Evolutionary conservation across 2,888 invertebrate species (phyloP).

Genomic region (Andrena praecox): DNA sequence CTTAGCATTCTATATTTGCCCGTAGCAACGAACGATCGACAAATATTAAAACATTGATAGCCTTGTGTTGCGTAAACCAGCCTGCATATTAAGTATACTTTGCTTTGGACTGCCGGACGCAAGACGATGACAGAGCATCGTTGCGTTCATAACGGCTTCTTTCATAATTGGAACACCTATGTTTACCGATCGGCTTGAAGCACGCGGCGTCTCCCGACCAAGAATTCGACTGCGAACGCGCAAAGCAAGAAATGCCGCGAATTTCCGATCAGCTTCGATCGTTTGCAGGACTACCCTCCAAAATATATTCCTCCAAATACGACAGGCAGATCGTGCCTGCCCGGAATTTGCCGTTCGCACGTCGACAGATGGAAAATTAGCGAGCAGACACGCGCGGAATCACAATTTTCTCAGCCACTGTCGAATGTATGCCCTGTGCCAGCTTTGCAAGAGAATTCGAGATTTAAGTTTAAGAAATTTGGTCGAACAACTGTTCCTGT

Average conservation of each 20-base stretch:
- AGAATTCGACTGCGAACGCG: slow-evolving; percentile 17
- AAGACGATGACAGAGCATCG: slow-evolving; percentile 36
- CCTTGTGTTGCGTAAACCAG: slow-evolving; percentile 30
- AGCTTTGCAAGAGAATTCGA: background rate
- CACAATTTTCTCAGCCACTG: slow-evolving; percentile 17
- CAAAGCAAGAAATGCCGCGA: background rate
- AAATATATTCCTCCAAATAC: slow-evolving; percentile 2
- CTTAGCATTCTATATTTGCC: slow-evolving; percentile 14
- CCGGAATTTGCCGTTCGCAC: slow-evolving; percentile 15
- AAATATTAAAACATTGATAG: slow-evolving; percentile 36
- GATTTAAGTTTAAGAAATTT: slow-evolving; percentile 29
- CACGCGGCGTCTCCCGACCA: slow-evolving; percentile 49
- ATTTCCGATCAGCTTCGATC: too few relatives aligned
- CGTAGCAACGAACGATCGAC: slow-evolving; percentile 30
- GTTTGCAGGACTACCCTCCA: background rate
- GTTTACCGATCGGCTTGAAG: slow-evolving; percentile 10
- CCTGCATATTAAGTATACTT: slow-evolving; percentile 26
- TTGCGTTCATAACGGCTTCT: slow-evolving; percentile 28
- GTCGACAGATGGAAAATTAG: slow-evolving; percentile 12
- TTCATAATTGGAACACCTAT: background rate
- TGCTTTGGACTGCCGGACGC: slow-evolving; percentile 35
- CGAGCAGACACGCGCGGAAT: slow-evolving; percentile 35
- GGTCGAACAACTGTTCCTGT: slow-evolving; percentile 37
- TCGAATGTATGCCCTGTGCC: background rate
- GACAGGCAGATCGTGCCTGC: slow-evolving; percentile 15